Evolutionary conservation across 1,140 invertebrate species (phyloP).

Genomic region (Ruditapes philippinarum): DNA sequence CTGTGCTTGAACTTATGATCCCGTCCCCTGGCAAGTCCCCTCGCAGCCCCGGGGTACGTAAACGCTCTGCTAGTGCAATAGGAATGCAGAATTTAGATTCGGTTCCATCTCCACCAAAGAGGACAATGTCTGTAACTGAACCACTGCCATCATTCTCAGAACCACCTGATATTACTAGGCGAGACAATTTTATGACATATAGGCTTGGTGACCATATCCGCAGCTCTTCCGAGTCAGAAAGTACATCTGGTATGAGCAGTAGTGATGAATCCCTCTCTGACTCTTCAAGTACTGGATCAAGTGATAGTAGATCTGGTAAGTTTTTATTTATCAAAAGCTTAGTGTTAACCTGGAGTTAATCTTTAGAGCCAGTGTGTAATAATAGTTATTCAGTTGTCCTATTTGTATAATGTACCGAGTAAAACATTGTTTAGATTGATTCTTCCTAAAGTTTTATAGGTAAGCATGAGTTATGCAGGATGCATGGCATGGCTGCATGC

Average conservation of each 20-base stretch:
- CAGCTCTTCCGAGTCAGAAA: constrained; percentile 83
- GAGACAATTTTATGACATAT: constrained; percentile 82
- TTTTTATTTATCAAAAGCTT: too few relatives aligned
- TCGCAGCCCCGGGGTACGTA: constrained; percentile 73
- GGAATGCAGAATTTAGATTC: constrained; percentile 67
- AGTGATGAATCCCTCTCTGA: constrained; percentile 82
- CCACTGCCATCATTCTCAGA: constrained; percentile 71
- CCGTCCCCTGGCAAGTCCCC: constrained; percentile 65
- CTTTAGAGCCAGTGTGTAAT: too few relatives aligned
- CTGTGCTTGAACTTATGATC: constrained; percentile 74
- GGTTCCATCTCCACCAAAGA: constrained; percentile 80
- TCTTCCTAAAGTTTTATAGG: too few relatives aligned
- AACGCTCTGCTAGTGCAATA: constrained; percentile 81
- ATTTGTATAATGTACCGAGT: too few relatives aligned
- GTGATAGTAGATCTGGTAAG: constrained; percentile 82
- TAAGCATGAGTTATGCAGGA: too few relatives aligned
- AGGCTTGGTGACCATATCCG: constrained; percentile 77
- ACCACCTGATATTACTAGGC: constrained; percentile 77
- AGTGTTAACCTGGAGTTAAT: too few relatives aligned
- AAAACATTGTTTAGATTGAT: too few relatives aligned
- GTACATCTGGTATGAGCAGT: constrained; percentile 81
- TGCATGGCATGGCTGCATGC: not conserved
- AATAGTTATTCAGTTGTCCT: too few relatives aligned
- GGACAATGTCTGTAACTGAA: constrained; percentile 73
- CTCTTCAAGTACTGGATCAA: constrained; percentile 78